phyloP scores from a whole-genome alignment of 2,113 vertebrate species.

The Peromyscus leucopus region DNA sequence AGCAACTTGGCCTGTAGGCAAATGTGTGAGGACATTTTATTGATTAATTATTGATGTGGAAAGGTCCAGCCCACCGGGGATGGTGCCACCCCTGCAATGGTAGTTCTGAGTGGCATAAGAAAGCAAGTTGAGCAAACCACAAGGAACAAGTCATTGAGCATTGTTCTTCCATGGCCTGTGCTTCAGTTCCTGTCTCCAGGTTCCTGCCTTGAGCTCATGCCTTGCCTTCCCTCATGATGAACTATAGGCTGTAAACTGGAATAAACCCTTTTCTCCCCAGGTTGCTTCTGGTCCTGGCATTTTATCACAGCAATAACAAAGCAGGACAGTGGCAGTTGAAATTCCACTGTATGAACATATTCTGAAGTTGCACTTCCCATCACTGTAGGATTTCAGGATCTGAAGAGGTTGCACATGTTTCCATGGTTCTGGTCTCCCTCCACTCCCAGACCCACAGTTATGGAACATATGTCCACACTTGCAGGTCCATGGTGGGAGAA shows the following conservation, averaged over 20 bases:
- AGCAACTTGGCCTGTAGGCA: not conserved
- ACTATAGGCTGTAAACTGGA: not conserved
- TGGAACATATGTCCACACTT: not conserved
- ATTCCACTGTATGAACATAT: not conserved
- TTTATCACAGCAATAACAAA: not conserved
- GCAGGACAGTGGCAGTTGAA: not conserved
- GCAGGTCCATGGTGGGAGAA: not conserved
- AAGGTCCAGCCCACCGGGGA: not conserved
- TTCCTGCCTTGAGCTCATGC: not conserved
- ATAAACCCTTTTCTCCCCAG: not conserved
- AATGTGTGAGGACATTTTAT: not conserved
- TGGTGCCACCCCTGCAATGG: not conserved
- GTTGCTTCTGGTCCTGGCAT: not conserved
- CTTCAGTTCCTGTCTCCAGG: not conserved
- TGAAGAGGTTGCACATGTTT: not conserved
- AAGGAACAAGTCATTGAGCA: too few relatives aligned
- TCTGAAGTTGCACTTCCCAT: not conserved
- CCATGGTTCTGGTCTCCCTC: constrained; percentile 16
- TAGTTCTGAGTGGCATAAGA: not conserved
- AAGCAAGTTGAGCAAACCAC: not conserved
- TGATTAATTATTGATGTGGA: not conserved
- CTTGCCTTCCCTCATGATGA: not conserved
- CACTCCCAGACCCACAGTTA: not conserved
- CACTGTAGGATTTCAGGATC: not conserved
- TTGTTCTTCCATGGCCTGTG: not conserved